Conservation (phyloP, 2,888 invertebrate genomes). For the Brachyopa scutellaris region DNA sequence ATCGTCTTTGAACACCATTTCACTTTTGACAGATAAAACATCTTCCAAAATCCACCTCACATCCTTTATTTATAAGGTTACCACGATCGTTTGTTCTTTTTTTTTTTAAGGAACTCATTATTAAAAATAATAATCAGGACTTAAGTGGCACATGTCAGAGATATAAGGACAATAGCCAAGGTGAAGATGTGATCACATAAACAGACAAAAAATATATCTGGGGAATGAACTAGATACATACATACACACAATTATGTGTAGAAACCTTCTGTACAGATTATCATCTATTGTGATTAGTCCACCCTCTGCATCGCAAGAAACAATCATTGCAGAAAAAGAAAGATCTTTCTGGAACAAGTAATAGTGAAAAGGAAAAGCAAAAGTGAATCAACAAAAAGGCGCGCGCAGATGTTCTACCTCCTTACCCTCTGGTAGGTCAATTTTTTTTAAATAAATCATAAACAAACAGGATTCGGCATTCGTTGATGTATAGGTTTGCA, state of each 20-base stretch:
- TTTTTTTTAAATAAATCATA: constrained; percentile 38
- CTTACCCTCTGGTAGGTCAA: constrained; percentile 28
- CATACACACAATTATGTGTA: neutral
- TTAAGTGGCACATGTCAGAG: constrained; percentile 48
- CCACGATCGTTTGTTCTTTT: neutral
- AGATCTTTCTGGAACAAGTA: neutral
- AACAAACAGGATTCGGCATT: constrained; percentile 45
- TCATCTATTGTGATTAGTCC: constrained; percentile 53
- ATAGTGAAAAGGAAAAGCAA: constrained; percentile 7
- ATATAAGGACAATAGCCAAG: constrained; percentile 41
- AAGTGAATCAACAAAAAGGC: constrained; percentile 57
- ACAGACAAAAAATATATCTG: too few relatives aligned
- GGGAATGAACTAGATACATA: neutral
- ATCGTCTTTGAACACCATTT: too few relatives aligned
- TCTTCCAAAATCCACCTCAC: constrained; percentile 19
- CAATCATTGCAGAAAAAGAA: constrained; percentile 18
- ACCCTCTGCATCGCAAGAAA: constrained; percentile 43
- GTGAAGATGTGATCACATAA: constrained; percentile 38
- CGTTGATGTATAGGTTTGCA: neutral
- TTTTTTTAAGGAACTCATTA: constrained; percentile 24
- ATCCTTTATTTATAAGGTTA: constrained; percentile 29
- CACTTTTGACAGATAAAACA: too few relatives aligned
- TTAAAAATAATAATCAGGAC: constrained; percentile 47
- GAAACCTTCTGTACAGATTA: constrained; percentile 6
- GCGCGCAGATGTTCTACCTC: constrained; percentile 66